Percentiles rank a stretch among this genome's conserved stretches.
These are phyloP conservation scores for Eupleurogrammus muticus DNA, from an alignment of 2,797 vertebrate species.

Conservation along the genomic window DNA sequence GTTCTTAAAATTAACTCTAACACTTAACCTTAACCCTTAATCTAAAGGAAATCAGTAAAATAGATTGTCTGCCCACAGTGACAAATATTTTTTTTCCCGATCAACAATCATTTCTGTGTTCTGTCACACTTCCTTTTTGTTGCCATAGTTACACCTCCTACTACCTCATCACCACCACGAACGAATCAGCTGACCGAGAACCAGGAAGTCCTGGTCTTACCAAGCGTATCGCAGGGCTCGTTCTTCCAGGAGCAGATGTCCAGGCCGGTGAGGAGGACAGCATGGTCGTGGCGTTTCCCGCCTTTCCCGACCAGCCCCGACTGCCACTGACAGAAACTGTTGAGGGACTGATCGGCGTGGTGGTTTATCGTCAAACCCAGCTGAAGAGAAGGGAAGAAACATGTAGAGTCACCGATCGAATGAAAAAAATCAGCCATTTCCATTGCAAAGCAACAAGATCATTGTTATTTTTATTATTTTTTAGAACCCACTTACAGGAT, in stretches of 20 bases:
- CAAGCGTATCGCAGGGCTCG: slow-evolving; percentile 96
- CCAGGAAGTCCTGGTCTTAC: slow-evolving; percentile 72
- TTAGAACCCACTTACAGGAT: slow-evolving; percentile 88
- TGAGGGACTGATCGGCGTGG: slow-evolving; percentile 96
- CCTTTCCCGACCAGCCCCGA: slow-evolving; percentile 93
- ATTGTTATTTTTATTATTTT: background rate
- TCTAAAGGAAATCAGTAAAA: slow-evolving; percentile 1
- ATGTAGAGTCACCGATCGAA: background rate
- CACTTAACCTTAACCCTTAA: too few relatives aligned
- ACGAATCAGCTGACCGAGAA: background rate
- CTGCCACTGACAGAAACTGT: slow-evolving; percentile 99
- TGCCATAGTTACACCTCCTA: slow-evolving; percentile 2
- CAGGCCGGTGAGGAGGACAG: slow-evolving; percentile 94
- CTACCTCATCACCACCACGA: too few relatives aligned
- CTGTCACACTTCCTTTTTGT: background rate
- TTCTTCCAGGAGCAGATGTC: slow-evolving; percentile 99
- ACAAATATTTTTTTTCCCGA: slow-evolving; percentile 7
- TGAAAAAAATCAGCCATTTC: background rate
- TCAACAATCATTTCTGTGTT: background rate
- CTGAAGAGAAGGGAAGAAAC: slow-evolving; percentile 68
- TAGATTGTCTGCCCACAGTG: background rate
- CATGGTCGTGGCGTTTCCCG: slow-evolving; percentile 95
- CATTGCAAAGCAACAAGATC: background rate
- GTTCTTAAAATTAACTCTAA: too few relatives aligned
- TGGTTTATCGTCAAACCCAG: slow-evolving; percentile 93